phyloP scores from a whole-genome alignment of 2,888 invertebrate genomes.

The Therioaphis trifolii region DNA sequence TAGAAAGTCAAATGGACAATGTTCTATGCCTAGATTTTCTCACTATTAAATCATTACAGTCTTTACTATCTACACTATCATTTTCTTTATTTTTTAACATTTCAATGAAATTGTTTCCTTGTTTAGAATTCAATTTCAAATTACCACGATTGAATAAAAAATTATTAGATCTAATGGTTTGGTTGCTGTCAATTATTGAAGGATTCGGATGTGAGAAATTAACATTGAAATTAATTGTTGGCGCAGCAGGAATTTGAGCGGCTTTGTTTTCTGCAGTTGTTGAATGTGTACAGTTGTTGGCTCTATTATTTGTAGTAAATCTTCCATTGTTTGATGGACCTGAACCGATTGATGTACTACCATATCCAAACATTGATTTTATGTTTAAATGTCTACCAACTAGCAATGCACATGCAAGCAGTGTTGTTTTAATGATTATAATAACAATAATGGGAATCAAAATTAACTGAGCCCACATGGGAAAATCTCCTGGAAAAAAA shows the following conservation, averaged over 20 bases:
- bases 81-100: conserved; percentile 37
- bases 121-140: not conserved
- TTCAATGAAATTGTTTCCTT: not conserved
- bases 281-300: not conserved
- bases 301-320: not conserved
- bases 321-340: not conserved
- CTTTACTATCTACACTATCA: conserved; percentile 43
- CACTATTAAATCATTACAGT: not conserved
- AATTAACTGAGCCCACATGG: conserved; percentile 30
- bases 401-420: conserved; percentile 22
- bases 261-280: no score
- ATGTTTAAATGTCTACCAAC: conserved; percentile 45
- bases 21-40: conserved; percentile 18
- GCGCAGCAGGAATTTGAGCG: not conserved
- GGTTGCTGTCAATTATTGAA: not conserved
- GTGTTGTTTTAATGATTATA: conserved; percentile 21
- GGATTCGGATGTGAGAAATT: conserved; percentile 14
- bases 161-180: not conserved
- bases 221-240: conserved; percentile 30
- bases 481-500: conserved; percentile 3
- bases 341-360: not conserved
- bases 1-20: not conserved
- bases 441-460: conserved; percentile 34
- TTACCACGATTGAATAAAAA: not conserved
- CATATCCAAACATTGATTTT: conserved; percentile 45